Percentiles rank a stretch among this genome's conserved stretches.
These are phyloP conservation scores for Apteryx owenii DNA, from an alignment of 2,113 vertebrate genomes.

Conservation along the genomic window DNA sequence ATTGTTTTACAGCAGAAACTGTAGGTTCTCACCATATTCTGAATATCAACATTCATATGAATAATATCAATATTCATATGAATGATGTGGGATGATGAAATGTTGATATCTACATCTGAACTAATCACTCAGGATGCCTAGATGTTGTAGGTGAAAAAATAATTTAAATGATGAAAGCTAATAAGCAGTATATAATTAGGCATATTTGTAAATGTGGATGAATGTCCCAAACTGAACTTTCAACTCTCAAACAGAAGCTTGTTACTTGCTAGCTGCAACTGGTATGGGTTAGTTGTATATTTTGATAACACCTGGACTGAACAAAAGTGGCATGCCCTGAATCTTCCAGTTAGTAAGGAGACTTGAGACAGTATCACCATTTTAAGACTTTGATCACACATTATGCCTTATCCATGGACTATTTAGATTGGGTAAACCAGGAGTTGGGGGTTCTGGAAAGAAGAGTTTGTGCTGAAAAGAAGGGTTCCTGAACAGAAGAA, in stretches of 20 bases:
- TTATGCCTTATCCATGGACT: background rate
- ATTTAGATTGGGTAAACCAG: background rate
- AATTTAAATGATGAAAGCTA: background rate
- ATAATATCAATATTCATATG: background rate
- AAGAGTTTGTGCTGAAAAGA: background rate
- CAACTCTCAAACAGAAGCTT: background rate
- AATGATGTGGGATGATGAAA: background rate
- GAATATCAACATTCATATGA: background rate
- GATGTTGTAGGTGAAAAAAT: fast-evolving
- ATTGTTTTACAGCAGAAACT: background rate
- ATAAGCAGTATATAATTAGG: background rate
- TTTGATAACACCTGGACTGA: background rate
- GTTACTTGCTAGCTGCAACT: background rate
- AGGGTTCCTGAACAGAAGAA: background rate
- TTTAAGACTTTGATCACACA: background rate
- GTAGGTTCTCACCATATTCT: background rate
- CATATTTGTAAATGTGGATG: background rate
- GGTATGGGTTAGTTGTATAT: background rate
- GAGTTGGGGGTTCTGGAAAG: background rate
- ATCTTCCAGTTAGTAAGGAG: background rate
- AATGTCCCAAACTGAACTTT: background rate
- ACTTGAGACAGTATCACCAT: background rate
- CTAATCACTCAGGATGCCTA: background rate
- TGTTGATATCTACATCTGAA: background rate
- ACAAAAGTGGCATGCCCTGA: background rate